These are phyloP conservation scores for Recurvirostra avosetta DNA, from an alignment of 2,113 vertebrate species.

Conservation along the genomic window DNA sequence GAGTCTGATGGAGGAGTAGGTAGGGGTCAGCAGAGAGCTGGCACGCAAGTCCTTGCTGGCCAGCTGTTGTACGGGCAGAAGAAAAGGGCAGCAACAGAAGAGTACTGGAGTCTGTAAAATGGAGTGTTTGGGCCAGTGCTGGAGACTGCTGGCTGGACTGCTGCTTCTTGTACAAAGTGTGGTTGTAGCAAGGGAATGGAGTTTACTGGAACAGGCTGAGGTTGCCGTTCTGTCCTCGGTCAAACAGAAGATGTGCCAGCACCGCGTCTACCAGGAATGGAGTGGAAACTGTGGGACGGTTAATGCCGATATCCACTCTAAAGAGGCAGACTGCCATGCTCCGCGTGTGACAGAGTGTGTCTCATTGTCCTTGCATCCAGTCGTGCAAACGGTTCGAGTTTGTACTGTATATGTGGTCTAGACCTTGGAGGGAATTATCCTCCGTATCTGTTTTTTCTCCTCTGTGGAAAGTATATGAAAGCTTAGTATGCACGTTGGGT, in stretches of 20 bases:
- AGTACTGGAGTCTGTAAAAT: neutral
- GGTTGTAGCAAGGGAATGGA: neutral
- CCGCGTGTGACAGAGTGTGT: rapidly evolving
- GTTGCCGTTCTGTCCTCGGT: too few species aligned
- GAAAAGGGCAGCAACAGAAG: neutral
- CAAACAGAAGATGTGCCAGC: neutral
- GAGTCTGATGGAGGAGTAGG: neutral
- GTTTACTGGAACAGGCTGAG: neutral
- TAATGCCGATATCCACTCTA: rapidly evolving
- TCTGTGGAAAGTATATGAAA: neutral
- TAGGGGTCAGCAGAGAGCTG: neutral
- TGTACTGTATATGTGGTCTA: neutral
- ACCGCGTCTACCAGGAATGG: neutral
- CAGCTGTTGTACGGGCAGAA: neutral
- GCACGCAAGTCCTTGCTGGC: neutral
- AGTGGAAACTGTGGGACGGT: neutral
- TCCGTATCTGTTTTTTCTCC: rapidly evolving
- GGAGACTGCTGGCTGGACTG: neutral
- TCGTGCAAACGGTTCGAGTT: neutral
- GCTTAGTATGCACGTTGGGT: rapidly evolving
- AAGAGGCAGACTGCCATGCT: neutral
- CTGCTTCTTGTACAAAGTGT: neutral
- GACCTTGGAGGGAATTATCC: neutral
- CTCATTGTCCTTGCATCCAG: neutral
- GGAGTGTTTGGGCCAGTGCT: too few species aligned